A percentile compares a stretch with the other conserved stretches of the same genome.
Evolutionary conservation across 2,797 vertebrate genomes (phyloP).

Genomic region (Masticophis lateralis): DNA sequence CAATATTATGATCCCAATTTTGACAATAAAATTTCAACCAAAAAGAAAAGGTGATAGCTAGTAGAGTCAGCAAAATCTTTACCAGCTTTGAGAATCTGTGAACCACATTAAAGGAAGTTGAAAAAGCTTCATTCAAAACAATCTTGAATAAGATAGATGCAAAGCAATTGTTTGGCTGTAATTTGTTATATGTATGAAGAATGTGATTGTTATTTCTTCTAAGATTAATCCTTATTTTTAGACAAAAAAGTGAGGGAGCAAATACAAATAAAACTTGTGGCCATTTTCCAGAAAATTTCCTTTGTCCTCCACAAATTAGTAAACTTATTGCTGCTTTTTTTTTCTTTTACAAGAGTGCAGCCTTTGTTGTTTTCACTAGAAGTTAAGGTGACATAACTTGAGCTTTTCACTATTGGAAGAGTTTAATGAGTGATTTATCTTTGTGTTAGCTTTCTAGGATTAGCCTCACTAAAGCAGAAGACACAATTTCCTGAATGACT

Average conservation of each 20-base stretch:
- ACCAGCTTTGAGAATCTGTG: not conserved
- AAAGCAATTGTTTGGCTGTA: not conserved
- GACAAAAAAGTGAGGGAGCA: not conserved
- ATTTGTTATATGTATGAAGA: not conserved
- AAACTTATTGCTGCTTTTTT: not conserved
- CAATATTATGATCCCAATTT: not conserved
- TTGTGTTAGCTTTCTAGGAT: constrained; percentile 30
- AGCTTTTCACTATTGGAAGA: constrained; percentile 5
- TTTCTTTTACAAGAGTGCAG: not conserved
- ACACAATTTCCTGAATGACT: constrained; percentile 34
- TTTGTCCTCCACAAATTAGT: not conserved
- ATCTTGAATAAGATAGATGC: not conserved
- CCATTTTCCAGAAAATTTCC: not conserved
- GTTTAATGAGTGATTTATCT: constrained; percentile 32
- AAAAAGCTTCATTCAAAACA: not conserved
- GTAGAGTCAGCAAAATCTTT: not conserved
- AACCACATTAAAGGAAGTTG: not conserved
- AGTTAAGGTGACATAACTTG: fast-evolving
- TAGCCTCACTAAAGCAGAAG: constrained; percentile 2
- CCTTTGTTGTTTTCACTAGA: constrained; percentile 18
- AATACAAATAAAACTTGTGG: not conserved
- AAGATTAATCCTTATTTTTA: not conserved
- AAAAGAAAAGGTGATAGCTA: not conserved
- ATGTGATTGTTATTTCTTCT: not conserved
- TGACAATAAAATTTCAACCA: not conserved